A percentile compares a stretch with the other conserved stretches of the same genome.
Evolutionary conservation across 1,140 invertebrate genomes (phyloP).

Genomic region (Zophobas morio): DNA sequence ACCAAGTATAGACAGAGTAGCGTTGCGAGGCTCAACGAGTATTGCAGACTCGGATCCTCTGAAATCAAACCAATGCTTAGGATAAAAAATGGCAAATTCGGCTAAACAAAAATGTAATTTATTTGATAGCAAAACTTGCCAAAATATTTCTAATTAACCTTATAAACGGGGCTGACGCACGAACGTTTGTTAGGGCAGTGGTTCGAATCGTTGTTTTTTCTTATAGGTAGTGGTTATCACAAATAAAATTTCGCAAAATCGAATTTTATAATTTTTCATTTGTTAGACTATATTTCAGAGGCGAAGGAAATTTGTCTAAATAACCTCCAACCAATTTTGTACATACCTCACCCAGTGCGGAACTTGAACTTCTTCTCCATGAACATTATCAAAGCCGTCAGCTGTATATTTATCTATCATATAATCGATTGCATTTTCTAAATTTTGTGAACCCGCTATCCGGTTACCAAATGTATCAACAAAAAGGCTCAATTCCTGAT

Average conservation of each 20-base stretch:
- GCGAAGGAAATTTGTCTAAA: no score
- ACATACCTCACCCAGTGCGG: constrained; percentile 73
- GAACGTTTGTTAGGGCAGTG: not conserved
- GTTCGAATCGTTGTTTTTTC: constrained; percentile 24
- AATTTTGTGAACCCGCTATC: constrained; percentile 74
- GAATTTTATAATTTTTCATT: no score
- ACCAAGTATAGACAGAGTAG: constrained; percentile 76
- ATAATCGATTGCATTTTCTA: constrained; percentile 83
- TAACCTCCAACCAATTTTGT: no score
- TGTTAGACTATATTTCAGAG: no score
- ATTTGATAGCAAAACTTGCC: no score
- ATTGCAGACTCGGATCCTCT: constrained; percentile 77
- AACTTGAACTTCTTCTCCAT: constrained; percentile 72
- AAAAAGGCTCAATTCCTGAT: constrained; percentile 76
- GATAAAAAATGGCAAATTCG: not conserved
- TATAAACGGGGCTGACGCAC: no score
- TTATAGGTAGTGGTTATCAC: no score
- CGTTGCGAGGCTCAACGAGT: constrained; percentile 73
- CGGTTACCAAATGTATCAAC: constrained; percentile 82
- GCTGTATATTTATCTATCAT: constrained; percentile 73
- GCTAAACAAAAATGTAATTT: no score
- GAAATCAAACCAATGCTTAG: constrained; percentile 20
- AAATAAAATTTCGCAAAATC: no score
- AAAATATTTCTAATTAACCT: no score
- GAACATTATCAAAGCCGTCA: constrained; percentile 75